Conservation (phyloP, 2,113 vertebrate genomes). For the Murina feae region DNA sequence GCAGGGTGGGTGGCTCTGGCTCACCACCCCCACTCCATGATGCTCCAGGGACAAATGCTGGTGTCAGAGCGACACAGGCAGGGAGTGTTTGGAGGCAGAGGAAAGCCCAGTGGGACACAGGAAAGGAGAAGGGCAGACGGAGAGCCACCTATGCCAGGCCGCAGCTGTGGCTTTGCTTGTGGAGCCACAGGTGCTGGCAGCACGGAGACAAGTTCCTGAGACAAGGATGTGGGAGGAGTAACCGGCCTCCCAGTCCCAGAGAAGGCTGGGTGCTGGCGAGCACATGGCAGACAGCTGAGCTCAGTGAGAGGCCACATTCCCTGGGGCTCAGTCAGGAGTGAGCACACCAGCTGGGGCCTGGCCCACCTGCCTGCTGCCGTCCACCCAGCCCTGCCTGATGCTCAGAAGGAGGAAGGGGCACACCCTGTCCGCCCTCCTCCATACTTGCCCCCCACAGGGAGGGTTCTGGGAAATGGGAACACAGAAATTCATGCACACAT, state of each 20-base stretch:
- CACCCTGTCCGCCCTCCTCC: neutral
- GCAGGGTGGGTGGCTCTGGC: neutral
- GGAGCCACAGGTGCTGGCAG: neutral
- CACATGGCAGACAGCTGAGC: neutral
- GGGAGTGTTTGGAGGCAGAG: neutral
- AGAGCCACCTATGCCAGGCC: fast-evolving
- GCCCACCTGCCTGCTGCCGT: neutral
- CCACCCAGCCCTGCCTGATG: neutral
- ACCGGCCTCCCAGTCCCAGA: neutral
- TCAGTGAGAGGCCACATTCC: neutral
- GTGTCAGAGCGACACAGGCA: neutral
- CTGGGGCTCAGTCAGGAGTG: neutral
- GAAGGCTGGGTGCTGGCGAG: neutral
- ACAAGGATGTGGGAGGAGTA: neutral
- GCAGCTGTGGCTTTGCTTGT: neutral
- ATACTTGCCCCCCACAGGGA: neutral
- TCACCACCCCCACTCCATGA: neutral
- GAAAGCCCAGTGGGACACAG: neutral
- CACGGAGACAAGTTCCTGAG: fast-evolving
- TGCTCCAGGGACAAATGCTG: neutral
- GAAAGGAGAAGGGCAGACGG: neutral
- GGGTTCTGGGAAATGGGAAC: neutral
- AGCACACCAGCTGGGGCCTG: neutral
- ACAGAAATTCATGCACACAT: neutral
- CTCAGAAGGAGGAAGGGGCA: fast-evolving